These are phyloP conservation scores for Rhabdomys dilectus DNA, from an alignment of 2,113 vertebrate genomes.

Conservation along the genomic window DNA sequence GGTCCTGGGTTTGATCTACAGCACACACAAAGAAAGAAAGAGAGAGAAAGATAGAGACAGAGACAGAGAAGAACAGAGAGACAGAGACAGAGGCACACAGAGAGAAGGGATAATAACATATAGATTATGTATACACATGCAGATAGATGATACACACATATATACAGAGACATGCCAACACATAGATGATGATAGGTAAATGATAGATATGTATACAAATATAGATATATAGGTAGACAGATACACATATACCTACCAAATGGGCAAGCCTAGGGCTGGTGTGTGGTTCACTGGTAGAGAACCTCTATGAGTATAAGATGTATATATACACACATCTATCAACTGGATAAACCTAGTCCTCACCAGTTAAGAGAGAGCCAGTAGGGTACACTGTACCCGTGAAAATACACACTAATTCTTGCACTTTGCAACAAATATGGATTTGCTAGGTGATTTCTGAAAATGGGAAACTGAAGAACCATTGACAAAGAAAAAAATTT, in stretches of 20 bases:
- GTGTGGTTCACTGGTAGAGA: neutral
- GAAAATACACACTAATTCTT: neutral
- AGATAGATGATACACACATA: neutral
- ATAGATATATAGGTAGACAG: neutral
- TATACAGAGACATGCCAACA: neutral
- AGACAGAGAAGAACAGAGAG: neutral
- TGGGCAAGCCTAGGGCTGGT: neutral
- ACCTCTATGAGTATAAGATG: neutral
- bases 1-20: neutral
- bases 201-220: neutral
- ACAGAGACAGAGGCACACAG: neutral
- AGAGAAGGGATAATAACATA: neutral
- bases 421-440: neutral
- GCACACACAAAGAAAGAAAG: neutral
- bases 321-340: neutral
- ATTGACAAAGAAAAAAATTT: constrained; percentile 1
- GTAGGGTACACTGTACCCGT: neutral
- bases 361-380: neutral
- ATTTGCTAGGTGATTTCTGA: constrained; percentile 6
- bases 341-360: neutral
- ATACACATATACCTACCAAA: neutral
- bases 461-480: constrained; percentile 4
- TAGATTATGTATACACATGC: neutral
- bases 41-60: neutral
- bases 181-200: neutral